Conservation (phyloP, 35 echinoderm and acorn worm genomes). For the Lytechinus pictus region DNA sequence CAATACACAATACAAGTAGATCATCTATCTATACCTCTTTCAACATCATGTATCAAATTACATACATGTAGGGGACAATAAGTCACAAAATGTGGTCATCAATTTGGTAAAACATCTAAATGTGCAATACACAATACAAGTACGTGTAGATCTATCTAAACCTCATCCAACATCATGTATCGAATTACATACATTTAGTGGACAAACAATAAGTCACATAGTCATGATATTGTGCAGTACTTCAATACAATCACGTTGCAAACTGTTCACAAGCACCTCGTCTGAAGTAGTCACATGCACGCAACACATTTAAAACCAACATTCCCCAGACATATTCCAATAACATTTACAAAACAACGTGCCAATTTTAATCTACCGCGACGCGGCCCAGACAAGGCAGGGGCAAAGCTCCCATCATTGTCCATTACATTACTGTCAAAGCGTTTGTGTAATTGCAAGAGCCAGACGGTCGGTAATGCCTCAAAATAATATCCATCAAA, state of each 20-base stretch:
- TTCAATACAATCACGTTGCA: too few species aligned
- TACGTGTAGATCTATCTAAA: too few species aligned
- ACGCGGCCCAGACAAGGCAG: not conserved
- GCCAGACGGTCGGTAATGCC: not conserved
- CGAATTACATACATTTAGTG: too few species aligned
- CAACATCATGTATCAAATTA: too few species aligned
- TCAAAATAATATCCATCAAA: not conserved
- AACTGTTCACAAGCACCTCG: too few species aligned
- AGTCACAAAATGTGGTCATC: too few species aligned
- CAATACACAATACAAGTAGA: too few species aligned
- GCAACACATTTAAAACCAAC: not conserved
- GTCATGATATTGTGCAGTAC: too few species aligned
- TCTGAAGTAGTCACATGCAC: not conserved
- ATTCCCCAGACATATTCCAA: conserved; percentile 9
- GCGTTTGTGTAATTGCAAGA: not conserved
- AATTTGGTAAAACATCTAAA: too few species aligned
- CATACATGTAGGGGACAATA: too few species aligned
- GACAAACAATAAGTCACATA: too few species aligned
- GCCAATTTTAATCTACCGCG: conserved; percentile 9
- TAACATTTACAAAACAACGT: not conserved
- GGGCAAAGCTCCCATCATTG: not conserved
- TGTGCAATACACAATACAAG: too few species aligned
- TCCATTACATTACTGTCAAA: conserved; percentile 13
- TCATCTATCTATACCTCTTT: not conserved
- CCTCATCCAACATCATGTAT: not conserved